Conservation (phyloP, 2,888 invertebrate genomes). For the Stictocephala bisonia region DNA sequence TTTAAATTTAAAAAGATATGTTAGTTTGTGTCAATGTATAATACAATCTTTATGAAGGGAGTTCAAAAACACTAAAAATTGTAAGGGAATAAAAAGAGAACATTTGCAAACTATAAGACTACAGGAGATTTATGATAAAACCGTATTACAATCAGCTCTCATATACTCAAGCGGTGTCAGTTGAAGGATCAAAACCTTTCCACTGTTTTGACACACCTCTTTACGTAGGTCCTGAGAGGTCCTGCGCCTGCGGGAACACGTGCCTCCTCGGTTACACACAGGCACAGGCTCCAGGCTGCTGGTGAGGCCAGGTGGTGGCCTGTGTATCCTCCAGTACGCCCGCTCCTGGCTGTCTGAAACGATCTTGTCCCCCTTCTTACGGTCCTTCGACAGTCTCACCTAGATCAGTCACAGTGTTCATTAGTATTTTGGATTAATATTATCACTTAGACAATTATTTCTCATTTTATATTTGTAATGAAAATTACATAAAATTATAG, state of each 20-base stretch:
- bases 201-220: slow-evolving; percentile 71
- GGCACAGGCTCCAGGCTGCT: slow-evolving; percentile 89
- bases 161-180: background rate
- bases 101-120: slow-evolving; percentile 23
- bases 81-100: no score
- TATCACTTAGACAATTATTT: no score
- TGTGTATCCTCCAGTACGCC: slow-evolving; percentile 96
- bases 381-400: slow-evolving; percentile 91
- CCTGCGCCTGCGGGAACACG: slow-evolving; percentile 64
- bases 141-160: background rate
- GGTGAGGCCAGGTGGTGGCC: slow-evolving; percentile 91
- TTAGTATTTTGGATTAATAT: no score
- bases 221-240: slow-evolving; percentile 81
- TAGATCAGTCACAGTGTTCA: no score
- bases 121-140: background rate
- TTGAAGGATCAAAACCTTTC: no score
- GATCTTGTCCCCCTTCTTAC: slow-evolving; percentile 96
- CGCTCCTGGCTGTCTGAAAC: slow-evolving; percentile 97
- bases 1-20: no score
- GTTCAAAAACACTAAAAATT: no score
- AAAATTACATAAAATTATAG: no score
- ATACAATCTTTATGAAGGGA: no score
- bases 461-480: no score
- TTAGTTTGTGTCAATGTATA: no score
- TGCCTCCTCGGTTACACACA: slow-evolving; percentile 66